Conservation (phyloP, 2,888 invertebrate genomes). For the Sarcophaga subvicina region DNA sequence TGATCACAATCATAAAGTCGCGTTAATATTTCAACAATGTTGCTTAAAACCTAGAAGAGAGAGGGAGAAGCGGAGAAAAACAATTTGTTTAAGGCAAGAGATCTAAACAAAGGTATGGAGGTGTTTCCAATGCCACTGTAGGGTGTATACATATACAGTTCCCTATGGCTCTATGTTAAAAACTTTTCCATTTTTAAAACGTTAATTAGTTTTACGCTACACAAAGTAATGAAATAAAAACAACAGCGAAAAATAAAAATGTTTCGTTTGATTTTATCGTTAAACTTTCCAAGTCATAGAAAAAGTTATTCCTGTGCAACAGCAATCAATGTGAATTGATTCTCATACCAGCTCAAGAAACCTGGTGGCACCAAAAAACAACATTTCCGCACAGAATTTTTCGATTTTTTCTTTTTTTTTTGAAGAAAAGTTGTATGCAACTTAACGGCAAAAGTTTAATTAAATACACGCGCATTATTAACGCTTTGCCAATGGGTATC, state of each 20-base stretch:
- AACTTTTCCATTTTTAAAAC: constrained; percentile 56
- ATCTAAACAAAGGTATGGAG: neutral
- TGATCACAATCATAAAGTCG: constrained; percentile 67
- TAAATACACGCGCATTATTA: constrained; percentile 75
- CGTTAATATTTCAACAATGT: constrained; percentile 67
- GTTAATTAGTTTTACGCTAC: constrained; percentile 79
- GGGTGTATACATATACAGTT: neutral
- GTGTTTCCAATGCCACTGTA: neutral
- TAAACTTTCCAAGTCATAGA: constrained; percentile 60
- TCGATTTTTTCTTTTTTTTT: constrained; percentile 21
- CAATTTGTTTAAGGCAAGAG: constrained; percentile 51
- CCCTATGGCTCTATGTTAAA: neutral
- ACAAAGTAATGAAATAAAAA: constrained; percentile 24
- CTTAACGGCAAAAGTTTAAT: constrained; percentile 80
- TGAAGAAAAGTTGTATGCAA: constrained; percentile 55
- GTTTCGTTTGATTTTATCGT: constrained; percentile 68
- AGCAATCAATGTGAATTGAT: constrained; percentile 66
- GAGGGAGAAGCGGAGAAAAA: constrained; percentile 35
- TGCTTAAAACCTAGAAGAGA: constrained; percentile 29
- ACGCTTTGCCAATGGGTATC: constrained; percentile 72
- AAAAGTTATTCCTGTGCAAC: constrained; percentile 63
- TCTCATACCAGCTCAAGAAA: neutral
- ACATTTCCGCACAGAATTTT: constrained; percentile 9
- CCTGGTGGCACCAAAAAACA: neutral
- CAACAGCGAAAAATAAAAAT: constrained; percentile 62